Percentiles rank a stretch among this genome's conserved stretches.
Evolutionary conservation across 1,140 invertebrate genomes (phyloP).

Genomic region (Brachionus rotundiformis): DNA sequence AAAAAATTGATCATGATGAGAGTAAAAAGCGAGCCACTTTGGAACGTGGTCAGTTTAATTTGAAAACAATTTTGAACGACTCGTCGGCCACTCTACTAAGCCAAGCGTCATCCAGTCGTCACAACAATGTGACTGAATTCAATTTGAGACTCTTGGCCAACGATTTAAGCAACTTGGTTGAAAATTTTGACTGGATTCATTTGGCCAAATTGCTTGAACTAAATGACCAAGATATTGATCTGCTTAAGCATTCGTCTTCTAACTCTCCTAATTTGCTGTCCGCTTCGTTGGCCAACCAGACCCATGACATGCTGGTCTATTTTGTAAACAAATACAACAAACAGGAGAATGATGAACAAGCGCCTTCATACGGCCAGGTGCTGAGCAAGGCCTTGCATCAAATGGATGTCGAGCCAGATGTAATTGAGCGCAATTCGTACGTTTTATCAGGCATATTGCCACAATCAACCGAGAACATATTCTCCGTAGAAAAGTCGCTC

Average conservation of each 20-base stretch:
- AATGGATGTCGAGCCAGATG: slow-evolving; percentile 14
- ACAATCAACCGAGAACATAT: not conserved
- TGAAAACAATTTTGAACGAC: slow-evolving; percentile 9
- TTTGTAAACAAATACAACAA: not conserved
- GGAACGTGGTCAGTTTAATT: slow-evolving; percentile 31
- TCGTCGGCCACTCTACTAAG: slow-evolving; percentile 35
- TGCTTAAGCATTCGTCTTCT: not conserved
- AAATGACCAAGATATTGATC: not conserved
- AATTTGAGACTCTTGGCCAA: slow-evolving; percentile 49
- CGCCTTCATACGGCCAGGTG: not conserved
- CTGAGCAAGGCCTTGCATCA: not conserved
- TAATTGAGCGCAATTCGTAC: slow-evolving; percentile 30
- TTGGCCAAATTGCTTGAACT: slow-evolving; percentile 24
- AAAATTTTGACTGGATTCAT: slow-evolving; percentile 39
- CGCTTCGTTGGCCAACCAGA: slow-evolving; percentile 39
- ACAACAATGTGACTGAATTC: not conserved
- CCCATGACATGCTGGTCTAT: slow-evolving; percentile 44
- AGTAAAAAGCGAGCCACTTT: slow-evolving; percentile 1
- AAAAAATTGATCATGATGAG: slow-evolving; percentile 33
- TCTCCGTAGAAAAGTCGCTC: slow-evolving; percentile 41
- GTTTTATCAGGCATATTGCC: not conserved
- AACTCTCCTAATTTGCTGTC: not conserved
- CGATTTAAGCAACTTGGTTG: slow-evolving; percentile 11
- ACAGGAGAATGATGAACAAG: not conserved
- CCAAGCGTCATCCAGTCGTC: not conserved